Conservation (phyloP, 1,140 invertebrate genomes). For the Cydia splendana region DNA sequence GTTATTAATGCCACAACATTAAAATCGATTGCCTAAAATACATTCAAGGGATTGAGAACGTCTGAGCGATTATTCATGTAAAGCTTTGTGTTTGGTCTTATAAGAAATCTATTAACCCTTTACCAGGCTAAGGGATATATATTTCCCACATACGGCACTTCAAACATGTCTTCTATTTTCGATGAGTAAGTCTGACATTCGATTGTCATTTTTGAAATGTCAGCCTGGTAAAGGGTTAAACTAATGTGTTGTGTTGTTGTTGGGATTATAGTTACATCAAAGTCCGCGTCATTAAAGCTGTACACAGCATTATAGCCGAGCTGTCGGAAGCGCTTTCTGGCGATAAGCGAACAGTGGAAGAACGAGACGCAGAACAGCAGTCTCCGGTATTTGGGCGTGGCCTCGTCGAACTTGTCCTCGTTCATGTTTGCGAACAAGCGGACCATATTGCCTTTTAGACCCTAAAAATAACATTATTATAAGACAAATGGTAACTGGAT, state of each 20-base stretch:
- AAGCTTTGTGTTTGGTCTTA: too few species aligned
- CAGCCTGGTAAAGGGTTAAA: too few species aligned
- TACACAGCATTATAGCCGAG: conserved; percentile 95
- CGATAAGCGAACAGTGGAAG: conserved; percentile 93
- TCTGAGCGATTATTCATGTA: too few species aligned
- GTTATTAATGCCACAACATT: too few species aligned
- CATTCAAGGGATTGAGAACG: too few species aligned
- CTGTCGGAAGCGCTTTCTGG: conserved; percentile 93
- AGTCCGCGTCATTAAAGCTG: conserved; percentile 94
- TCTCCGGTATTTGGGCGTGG: conserved; percentile 91
- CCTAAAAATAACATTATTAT: conserved; percentile 76
- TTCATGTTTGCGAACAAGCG: conserved; percentile 91
- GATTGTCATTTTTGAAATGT: too few species aligned
- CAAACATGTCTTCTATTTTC: too few species aligned
- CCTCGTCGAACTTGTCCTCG: conserved; percentile 89
- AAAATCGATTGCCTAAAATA: too few species aligned
- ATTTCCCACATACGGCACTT: too few species aligned
- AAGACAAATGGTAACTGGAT: neutral
- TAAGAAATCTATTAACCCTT: too few species aligned
- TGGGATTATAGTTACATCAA: conserved; percentile 83
- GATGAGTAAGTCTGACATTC: too few species aligned
- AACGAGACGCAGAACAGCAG: conserved; percentile 93
- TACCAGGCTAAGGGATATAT: too few species aligned
- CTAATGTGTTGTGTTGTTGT: neutral
- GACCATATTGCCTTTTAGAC: conserved; percentile 94